Evolutionary conservation across 2,888 invertebrate species (phyloP).

Genomic region (Iselma pallidipennis): DNA sequence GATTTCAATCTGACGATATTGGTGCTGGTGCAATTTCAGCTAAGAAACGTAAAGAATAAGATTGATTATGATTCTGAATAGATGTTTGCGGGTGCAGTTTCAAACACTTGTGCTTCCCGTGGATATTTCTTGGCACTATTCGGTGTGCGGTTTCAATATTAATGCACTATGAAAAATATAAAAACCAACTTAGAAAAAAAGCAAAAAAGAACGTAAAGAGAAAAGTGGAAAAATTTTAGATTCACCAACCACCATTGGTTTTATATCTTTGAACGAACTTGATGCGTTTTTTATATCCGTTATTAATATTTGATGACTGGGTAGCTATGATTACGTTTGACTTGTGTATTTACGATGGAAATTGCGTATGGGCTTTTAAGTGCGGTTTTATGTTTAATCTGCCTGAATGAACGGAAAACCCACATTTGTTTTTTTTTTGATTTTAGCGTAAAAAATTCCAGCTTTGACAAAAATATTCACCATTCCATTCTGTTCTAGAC

Average conservation of each 20-base stretch:
- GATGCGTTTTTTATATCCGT: constrained; percentile 28
- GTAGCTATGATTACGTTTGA: constrained; percentile 16
- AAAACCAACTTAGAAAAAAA: no score
- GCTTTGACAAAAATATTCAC: not conserved
- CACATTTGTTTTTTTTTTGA: constrained; percentile 4
- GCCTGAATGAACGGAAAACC: not conserved
- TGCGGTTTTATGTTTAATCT: constrained; percentile 13
- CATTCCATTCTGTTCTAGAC: not conserved
- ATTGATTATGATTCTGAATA: constrained; percentile 31
- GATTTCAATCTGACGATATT: constrained; percentile 25
- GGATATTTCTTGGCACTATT: constrained; percentile 10
- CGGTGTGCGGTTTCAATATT: constrained; percentile 26
- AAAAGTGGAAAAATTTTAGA: constrained; percentile 7
- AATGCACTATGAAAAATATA: constrained; percentile 23
- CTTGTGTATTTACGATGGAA: constrained; percentile 4
- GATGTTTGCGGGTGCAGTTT: constrained; percentile 17
- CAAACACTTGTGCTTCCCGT: constrained; percentile 16
- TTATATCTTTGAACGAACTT: constrained; percentile 23
- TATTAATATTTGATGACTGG: constrained; percentile 27
- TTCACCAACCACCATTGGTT: constrained; percentile 12
- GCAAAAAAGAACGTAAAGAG: not conserved
- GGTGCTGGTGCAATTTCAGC: constrained; percentile 21
- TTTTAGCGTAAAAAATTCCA: not conserved
- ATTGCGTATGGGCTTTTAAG: constrained; percentile 14
- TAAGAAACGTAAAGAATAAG: constrained; percentile 21